These are phyloP conservation scores for Ceyx cyanopectus DNA, from an alignment of 2,113 vertebrate species.

Conservation along the genomic window DNA sequence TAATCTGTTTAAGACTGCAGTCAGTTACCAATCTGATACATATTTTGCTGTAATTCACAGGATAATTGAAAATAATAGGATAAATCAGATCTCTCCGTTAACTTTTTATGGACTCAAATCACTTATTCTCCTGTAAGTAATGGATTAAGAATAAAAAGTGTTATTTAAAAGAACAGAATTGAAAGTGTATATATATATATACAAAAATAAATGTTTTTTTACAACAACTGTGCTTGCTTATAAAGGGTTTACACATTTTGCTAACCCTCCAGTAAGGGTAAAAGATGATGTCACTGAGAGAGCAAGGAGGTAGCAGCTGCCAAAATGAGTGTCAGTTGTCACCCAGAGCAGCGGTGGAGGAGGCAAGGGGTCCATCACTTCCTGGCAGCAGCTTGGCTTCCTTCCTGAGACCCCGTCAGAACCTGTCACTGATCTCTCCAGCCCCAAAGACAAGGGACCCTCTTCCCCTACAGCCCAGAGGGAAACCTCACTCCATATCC, in stretches of 20 bases:
- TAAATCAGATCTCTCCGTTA: slow-evolving; percentile 86
- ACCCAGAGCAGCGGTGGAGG: accelerated
- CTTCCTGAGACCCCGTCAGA: accelerated
- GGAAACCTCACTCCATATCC: neutral
- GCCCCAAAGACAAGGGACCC: accelerated
- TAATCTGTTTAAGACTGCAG: neutral
- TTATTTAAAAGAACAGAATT: neutral
- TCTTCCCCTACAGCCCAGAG: neutral
- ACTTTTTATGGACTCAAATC: slow-evolving; percentile 93
- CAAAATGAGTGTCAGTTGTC: neutral
- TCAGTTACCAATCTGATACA: neutral
- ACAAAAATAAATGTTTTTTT: neutral
- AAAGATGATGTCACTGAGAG: neutral
- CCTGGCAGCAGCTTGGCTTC: accelerated
- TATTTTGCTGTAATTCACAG: slow-evolving; percentile 74
- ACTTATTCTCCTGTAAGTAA: slow-evolving; percentile 93
- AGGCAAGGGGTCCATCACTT: neutral
- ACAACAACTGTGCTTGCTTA: accelerated
- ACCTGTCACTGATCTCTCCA: neutral
- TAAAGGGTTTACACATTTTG: too few relatives aligned
- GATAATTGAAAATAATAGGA: slow-evolving; percentile 93
- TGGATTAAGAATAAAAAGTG: neutral
- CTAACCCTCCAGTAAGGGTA: neutral
- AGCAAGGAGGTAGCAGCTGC: neutral
- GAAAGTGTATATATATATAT: neutral